These are phyloP conservation scores for Ichneumon xanthorius DNA, from an alignment of 2,888 invertebrate species.

Conservation along the genomic window DNA sequence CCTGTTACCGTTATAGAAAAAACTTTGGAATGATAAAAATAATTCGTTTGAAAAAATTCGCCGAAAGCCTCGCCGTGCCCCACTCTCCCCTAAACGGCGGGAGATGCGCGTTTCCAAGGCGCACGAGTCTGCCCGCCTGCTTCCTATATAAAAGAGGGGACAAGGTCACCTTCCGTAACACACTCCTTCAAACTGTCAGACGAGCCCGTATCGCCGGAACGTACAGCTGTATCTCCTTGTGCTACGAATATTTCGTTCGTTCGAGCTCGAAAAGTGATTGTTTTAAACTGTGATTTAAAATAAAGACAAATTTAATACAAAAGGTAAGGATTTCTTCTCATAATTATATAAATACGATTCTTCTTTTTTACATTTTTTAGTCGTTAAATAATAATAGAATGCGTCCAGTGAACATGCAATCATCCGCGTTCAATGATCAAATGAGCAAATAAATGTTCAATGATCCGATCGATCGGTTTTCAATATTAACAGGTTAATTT, in stretches of 20 bases:
- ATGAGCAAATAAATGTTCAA: not conserved
- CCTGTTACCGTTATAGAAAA: not conserved
- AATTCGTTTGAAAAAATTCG: not conserved
- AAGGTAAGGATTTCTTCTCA: conserved; percentile 17
- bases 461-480: not conserved
- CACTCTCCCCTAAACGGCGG: not conserved
- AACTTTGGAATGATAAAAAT: not conserved
- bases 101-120: conserved; percentile 24
- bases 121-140: conserved; percentile 47
- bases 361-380: not conserved
- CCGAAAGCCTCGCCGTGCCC: not conserved
- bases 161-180: conserved; percentile 82
- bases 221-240: conserved; percentile 1
- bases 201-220: conserved; percentile 66
- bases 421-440: not conserved
- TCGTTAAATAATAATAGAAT: not conserved
- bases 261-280: conserved; percentile 3
- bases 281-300: not conserved
- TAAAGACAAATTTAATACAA: not conserved
- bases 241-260: conserved; percentile 11
- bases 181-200: conserved; percentile 78
- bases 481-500: not conserved
- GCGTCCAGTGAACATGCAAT: not conserved
- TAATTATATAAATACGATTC: not conserved
- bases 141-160: conserved; percentile 79